These are phyloP conservation scores for Miichthys miiuy DNA, from an alignment of 2,797 vertebrate genomes.

Conservation along the genomic window DNA sequence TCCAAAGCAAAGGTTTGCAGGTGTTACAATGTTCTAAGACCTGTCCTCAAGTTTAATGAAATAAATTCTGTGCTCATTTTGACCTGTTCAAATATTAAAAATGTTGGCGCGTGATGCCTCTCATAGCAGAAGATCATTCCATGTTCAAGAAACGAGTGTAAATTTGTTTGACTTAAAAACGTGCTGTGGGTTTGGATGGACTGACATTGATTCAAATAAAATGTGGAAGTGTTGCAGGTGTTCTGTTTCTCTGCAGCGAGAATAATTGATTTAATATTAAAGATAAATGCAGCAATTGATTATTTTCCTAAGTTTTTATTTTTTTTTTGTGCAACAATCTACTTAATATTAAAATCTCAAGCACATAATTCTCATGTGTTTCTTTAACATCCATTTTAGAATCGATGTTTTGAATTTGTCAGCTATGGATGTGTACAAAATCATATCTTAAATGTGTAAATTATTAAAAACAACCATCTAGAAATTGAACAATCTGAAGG, in stretches of 20 bases:
- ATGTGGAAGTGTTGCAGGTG: neutral
- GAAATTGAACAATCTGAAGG: no score
- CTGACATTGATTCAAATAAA: conserved; percentile 23
- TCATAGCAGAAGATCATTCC: conserved; percentile 52
- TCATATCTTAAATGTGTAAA: no score
- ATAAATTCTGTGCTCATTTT: neutral
- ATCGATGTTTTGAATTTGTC: no score
- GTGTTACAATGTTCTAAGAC: neutral
- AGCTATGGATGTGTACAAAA: no score
- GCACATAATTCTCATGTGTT: neutral
- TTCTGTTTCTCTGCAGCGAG: neutral
- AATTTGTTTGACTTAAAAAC: conserved; percentile 20
- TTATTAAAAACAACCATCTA: no score
- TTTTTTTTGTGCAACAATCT: neutral
- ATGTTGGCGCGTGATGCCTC: conserved; percentile 13
- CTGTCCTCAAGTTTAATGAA: neutral
- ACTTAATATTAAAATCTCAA: neutral
- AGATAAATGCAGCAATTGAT: neutral
- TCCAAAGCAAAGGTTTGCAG: neutral
- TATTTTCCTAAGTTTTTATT: neutral
- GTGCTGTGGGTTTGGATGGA: conserved; percentile 25
- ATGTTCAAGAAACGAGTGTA: conserved; percentile 21
- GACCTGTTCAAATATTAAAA: neutral
- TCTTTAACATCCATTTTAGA: neutral
- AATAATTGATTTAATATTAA: neutral